A percentile compares a stretch with the other conserved stretches of the same genome.
phyloP scores from a whole-genome alignment of 2,113 vertebrate genomes.

The Erythrocebus patas region DNA sequence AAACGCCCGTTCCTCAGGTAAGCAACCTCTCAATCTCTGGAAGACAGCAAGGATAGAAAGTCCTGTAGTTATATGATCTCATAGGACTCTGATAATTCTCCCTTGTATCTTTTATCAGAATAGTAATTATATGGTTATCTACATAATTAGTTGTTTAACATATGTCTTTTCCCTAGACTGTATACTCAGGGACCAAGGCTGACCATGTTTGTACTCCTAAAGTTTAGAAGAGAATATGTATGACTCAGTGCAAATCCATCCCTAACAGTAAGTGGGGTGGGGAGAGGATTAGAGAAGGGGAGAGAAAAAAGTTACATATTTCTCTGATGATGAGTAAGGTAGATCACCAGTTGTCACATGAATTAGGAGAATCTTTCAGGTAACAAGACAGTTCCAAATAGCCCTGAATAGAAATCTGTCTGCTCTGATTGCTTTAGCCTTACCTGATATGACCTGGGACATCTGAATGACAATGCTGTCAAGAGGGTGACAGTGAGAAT shows the following conservation, averaged over 20 bases:
- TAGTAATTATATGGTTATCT: neutral
- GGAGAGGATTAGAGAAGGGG: neutral
- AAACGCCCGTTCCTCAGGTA: neutral
- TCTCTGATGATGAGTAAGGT: neutral
- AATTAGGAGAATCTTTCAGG: neutral
- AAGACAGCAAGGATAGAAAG: neutral
- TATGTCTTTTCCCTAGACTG: neutral
- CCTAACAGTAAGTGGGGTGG: neutral
- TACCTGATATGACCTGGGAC: neutral
- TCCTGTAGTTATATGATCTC: neutral
- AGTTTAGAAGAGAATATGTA: neutral
- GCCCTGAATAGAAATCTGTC: neutral
- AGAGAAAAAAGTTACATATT: neutral
- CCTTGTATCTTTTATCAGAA: neutral
- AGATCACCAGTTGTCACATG: neutral
- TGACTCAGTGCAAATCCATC: neutral
- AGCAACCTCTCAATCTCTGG: neutral
- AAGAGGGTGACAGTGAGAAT: neutral
- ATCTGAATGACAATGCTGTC: neutral
- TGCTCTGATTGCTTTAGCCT: neutral
- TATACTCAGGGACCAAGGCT: neutral
- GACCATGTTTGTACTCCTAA: neutral
- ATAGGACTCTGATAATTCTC: too few species aligned
- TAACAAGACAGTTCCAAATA: neutral
- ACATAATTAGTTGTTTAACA: neutral